Evolutionary conservation across 2,113 vertebrate species (phyloP).

Genomic region (Mystacornis crossleyi): DNA sequence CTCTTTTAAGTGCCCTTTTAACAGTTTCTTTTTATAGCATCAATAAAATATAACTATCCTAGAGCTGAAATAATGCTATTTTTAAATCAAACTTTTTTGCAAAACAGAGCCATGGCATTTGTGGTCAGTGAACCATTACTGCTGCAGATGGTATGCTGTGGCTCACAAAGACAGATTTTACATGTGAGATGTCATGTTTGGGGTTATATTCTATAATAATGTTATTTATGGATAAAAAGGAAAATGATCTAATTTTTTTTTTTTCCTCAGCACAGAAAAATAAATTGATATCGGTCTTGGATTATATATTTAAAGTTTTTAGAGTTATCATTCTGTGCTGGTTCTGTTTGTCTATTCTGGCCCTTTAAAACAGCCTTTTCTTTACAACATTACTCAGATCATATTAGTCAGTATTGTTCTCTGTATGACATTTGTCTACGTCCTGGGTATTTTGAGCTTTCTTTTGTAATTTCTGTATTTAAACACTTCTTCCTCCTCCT

Average conservation of each 20-base stretch:
- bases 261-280: neutral
- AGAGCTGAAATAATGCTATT: neutral
- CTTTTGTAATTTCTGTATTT: neutral
- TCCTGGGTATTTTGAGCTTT: neutral
- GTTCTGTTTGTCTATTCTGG: neutral
- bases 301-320: neutral
- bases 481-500: neutral
- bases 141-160: neutral
- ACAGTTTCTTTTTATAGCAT: neutral
- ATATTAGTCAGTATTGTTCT: neutral
- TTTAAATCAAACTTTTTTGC: neutral
- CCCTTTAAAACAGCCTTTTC: neutral
- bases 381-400: neutral
- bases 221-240: neutral
- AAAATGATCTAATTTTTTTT: neutral
- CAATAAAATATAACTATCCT: neutral
- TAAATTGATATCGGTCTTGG: neutral
- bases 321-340: neutral
- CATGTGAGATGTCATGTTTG: neutral
- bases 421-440: neutral
- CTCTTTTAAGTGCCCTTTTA: neutral
- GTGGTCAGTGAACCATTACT: neutral
- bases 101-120: neutral
- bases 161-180: neutral
- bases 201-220: neutral